A percentile compares a stretch with the other conserved stretches of the same genome.
Evolutionary conservation across 2,888 invertebrate genomes (phyloP).

Genomic region (Labia minor): DNA sequence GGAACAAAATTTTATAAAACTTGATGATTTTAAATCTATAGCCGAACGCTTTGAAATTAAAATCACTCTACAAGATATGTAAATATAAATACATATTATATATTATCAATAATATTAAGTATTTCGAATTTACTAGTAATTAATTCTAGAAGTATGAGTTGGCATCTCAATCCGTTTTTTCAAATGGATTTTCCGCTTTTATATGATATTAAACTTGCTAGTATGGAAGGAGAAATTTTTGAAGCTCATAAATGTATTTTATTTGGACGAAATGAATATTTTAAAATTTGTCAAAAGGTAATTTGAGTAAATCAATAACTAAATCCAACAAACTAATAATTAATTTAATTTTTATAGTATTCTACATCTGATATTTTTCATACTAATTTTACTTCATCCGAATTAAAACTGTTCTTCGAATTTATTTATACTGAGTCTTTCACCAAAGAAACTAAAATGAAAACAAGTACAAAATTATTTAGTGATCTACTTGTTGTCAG

Average conservation of each 20-base stretch:
- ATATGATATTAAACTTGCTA: background rate
- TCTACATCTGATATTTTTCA: background rate
- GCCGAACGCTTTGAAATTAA: background rate
- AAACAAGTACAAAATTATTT: background rate
- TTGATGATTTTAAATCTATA: background rate
- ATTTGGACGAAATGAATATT: conserved; percentile 71
- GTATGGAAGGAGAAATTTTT: conserved; percentile 31
- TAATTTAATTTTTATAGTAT: background rate
- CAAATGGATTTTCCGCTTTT: background rate
- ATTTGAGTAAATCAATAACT: no score
- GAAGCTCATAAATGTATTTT: conserved; percentile 72
- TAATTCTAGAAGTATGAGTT: no score
- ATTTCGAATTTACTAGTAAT: no score
- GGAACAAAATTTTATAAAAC: background rate
- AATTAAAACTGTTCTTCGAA: background rate
- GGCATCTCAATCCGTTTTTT: background rate
- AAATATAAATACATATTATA: no score
- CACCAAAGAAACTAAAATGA: background rate
- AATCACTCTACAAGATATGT: background rate
- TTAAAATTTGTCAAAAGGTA: conserved; percentile 40
- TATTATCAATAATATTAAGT: no score
- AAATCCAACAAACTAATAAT: no score
- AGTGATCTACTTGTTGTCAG: background rate
- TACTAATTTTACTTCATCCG: background rate
- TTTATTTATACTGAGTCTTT: background rate